Base-by-base conservation (phyloP, 2,888 invertebrate genomes). In the Amphiduros pacificus region DNA sequence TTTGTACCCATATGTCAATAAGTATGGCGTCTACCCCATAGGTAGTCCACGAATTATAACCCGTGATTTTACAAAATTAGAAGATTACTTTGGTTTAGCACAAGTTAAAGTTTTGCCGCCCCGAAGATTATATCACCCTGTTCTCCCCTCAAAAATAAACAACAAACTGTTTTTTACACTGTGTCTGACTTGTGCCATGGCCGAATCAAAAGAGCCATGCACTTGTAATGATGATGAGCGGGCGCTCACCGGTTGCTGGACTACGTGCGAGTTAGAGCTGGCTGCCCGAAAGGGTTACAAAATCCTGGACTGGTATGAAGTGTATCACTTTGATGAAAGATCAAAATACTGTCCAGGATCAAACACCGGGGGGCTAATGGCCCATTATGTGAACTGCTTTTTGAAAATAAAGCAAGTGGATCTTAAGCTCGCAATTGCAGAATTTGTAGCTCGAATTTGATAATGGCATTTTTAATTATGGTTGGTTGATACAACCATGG, bases 141-240 rank as follows among this genome's bases (percentile, higher is more conserved):
- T 79, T 0, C 60, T 80, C 14, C 78, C 79, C 0, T 57, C 64
- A 2, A 67, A 68, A 60, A 70, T 73, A 48, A 69, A 74, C 54
- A 66, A 67, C 0, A 73, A 75, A 61, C 60, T 81, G n/a, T 71
- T 77, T 64, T 82, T 81, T 68, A 64, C 72, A 1, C 62, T 83
- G 2, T 82, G 81, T 70, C 64, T 71, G 11, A 70, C 67, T 0
- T 80, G 80, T 65, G 74, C 68, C 3, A 51, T 51, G 9, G 24
- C 2, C 11, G 58, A 58, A 51, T 17, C 26, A 24, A 20, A 50
- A 27, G 24, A 5, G 5, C 20, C 49, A 11, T 58, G 58, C 36
- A 6, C 14, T 2, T 50, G 50, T 51, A 17, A 24, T 29, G 40
- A 50, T 32, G 64, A 66, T 27, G 69, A 76, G 14, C 64, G 76